Evolutionary conservation across 2,113 vertebrate species (phyloP).

Genomic region (Coregonus clupeaformis): DNA sequence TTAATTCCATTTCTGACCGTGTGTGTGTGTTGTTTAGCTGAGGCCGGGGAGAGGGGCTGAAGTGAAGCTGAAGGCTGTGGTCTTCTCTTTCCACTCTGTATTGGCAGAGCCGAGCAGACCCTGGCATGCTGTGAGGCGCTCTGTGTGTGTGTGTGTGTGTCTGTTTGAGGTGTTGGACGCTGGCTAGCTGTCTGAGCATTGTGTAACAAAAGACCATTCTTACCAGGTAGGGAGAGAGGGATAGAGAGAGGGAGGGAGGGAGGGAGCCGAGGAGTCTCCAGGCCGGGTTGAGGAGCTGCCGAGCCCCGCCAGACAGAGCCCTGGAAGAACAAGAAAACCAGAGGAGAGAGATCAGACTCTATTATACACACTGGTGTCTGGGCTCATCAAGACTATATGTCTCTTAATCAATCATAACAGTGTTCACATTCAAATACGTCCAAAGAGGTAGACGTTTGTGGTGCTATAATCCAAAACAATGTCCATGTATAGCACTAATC

Average conservation of each 20-base stretch:
- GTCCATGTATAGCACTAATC: too few species aligned
- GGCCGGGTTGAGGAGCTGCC: conserved; percentile 19
- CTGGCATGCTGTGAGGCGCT: conserved; percentile 5
- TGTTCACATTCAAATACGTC: too few species aligned
- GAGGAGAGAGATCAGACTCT: background rate
- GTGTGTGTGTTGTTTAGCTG: background rate
- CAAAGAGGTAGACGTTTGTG: too few species aligned
- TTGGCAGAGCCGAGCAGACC: background rate
- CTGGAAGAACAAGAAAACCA: conserved; percentile 14
- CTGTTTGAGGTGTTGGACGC: background rate
- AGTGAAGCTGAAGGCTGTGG: background rate
- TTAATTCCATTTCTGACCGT: background rate
- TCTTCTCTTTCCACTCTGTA: background rate
- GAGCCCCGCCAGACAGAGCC: conserved; percentile 15
- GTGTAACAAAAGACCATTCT: conserved; percentile 17
- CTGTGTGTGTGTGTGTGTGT: too few species aligned
- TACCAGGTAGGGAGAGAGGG: conserved; percentile 34
- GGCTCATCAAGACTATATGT: too few species aligned
- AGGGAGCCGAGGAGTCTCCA: conserved; percentile 23
- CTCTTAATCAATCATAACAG: too few species aligned
- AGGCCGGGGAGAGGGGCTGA: background rate
- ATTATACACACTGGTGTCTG: background rate
- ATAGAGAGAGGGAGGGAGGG: conserved; percentile 22
- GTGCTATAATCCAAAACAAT: too few species aligned
- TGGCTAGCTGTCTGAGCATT: background rate